Conservation (phyloP, 2,888 invertebrate species). For the Drosophila paracracens region DNA sequence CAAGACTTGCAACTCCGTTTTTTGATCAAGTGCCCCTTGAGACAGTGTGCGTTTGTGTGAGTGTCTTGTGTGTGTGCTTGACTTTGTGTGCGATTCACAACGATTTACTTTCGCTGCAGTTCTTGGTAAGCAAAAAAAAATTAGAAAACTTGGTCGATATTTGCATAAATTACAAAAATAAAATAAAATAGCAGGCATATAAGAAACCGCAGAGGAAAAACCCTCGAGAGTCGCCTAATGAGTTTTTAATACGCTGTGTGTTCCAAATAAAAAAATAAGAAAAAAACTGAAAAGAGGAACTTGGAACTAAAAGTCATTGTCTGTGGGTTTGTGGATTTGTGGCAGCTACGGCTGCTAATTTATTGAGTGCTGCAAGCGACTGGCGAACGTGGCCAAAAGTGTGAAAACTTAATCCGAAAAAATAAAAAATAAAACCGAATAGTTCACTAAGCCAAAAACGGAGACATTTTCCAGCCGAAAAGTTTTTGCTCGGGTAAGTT, state of each 20-base stretch:
- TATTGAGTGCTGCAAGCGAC: conserved; percentile 61
- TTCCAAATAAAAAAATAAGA: conserved; percentile 6
- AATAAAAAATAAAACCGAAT: conserved; percentile 7
- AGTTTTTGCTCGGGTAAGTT: conserved; percentile 29
- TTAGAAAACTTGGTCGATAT: conserved; percentile 62
- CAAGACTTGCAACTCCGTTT: conserved; percentile 14
- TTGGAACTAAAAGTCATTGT: conserved; percentile 61
- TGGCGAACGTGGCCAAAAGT: conserved; percentile 48
- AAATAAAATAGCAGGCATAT: conserved; percentile 20
- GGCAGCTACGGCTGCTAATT: conserved; percentile 62
- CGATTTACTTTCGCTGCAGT: conserved; percentile 70
- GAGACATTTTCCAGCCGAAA: conserved; percentile 7
- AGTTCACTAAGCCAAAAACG: background rate
- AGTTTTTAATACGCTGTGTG: conserved; percentile 74
- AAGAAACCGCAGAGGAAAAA: conserved; percentile 40
- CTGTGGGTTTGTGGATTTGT: conserved; percentile 62
- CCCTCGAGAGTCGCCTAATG: conserved; percentile 62
- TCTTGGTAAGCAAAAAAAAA: conserved; percentile 20
- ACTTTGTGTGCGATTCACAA: conserved; percentile 62
- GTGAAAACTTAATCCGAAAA: conserved; percentile 45
- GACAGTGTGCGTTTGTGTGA: conserved; percentile 22
- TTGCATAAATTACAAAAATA: conserved; percentile 72
- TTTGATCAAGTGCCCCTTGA: conserved; percentile 18
- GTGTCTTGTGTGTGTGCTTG: conserved; percentile 25
- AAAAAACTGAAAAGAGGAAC: conserved; percentile 6